Evolutionary conservation across 2,113 vertebrate genomes (phyloP).

Genomic region (Daubentonia madagascariensis): DNA sequence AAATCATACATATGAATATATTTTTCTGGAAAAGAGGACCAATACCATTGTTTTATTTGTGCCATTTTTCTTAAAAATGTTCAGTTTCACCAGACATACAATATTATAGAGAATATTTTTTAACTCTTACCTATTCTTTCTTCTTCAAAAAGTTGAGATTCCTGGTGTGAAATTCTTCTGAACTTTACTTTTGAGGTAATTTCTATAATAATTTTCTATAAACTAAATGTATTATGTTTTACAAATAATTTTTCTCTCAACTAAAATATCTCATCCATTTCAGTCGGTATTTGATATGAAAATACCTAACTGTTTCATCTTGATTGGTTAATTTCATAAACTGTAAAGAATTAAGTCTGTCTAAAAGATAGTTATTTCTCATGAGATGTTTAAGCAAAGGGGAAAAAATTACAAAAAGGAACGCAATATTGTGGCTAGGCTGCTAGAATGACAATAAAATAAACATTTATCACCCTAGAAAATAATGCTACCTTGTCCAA

Average conservation of each 20-base stretch:
- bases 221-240: background rate
- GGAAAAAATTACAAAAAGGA: background rate
- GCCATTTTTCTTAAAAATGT: background rate
- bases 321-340: conserved; percentile 3
- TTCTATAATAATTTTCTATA: conserved; percentile 25
- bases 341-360: background rate
- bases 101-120: background rate
- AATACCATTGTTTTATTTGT: background rate
- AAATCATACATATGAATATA: background rate
- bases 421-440: background rate
- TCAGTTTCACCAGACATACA: background rate
- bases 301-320: background rate
- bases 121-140: background rate
- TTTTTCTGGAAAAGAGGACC: background rate
- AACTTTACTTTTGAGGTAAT: conserved; percentile 20
- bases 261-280: background rate
- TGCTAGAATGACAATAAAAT: background rate
- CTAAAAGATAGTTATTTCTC: background rate
- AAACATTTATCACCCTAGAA: background rate
- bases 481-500: background rate
- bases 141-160: background rate
- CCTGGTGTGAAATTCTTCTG: background rate
- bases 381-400: background rate
- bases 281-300: background rate
- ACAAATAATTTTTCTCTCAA: background rate